phyloP scores from a whole-genome alignment of 2,888 invertebrate species.

The Amblyjoppa fuscipennis region DNA sequence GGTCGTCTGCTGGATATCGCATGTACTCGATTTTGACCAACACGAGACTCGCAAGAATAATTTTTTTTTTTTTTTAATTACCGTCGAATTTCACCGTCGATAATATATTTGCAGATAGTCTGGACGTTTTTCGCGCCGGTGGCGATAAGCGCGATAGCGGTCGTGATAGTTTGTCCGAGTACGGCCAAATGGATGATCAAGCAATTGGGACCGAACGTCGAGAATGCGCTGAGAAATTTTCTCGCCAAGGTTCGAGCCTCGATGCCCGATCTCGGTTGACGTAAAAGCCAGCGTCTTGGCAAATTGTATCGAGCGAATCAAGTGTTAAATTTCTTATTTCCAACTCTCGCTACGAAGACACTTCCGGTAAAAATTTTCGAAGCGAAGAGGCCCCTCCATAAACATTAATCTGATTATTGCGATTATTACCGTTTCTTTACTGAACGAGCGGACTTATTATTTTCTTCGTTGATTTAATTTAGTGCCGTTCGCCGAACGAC shows the following conservation, averaged over 20 bases:
- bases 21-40: conserved; percentile 70
- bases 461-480: background rate
- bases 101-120: conserved; percentile 70
- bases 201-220: conserved; percentile 71
- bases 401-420: background rate
- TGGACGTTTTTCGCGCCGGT: conserved; percentile 75
- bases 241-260: conserved; percentile 65
- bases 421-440: background rate
- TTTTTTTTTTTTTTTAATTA: background rate
- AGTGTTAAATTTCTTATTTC: background rate
- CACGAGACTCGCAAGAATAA: background rate
- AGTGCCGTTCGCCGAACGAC: background rate
- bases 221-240: conserved; percentile 64
- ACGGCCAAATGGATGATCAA: conserved; percentile 75
- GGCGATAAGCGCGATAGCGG: conserved; percentile 73
- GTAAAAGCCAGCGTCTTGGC: background rate
- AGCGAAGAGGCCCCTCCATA: background rate
- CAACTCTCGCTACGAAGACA: background rate
- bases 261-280: conserved; percentile 60
- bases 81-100: background rate
- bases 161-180: conserved; percentile 77
- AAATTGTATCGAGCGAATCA: background rate
- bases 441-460: conserved; percentile 10
- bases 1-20: conserved; percentile 79
- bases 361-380: background rate